A percentile compares a stretch with the other conserved stretches of the same genome.
Conservation (phyloP, 1,140 invertebrate species). For the Pseudomyrmex dendroicus region DNA sequence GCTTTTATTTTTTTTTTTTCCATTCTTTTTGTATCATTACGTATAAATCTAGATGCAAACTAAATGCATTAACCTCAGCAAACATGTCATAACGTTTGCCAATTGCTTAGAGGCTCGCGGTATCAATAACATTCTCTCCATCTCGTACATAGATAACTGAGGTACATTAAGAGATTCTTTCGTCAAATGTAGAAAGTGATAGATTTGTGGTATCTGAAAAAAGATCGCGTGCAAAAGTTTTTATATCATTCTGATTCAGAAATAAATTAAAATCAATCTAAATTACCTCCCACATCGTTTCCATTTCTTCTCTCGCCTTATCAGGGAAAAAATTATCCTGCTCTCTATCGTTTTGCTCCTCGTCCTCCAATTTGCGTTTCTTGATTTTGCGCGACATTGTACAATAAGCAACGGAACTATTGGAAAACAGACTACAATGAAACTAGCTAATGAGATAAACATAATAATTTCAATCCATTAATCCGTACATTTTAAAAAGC, state of each 20-base stretch:
- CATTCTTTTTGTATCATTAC: background rate
- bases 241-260: background rate
- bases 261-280: background rate
- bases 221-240: background rate
- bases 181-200: constrained; percentile 86
- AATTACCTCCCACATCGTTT: constrained; percentile 82
- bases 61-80: constrained; percentile 82
- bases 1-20: background rate
- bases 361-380: constrained; percentile 72
- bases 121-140: constrained; percentile 87
- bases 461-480: background rate
- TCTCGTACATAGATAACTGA: constrained; percentile 87
- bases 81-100: constrained; percentile 86
- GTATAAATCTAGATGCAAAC: background rate
- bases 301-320: constrained; percentile 75
- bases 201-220: constrained; percentile 85
- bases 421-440: constrained; percentile 3
- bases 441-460: background rate
- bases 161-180: constrained; percentile 83
- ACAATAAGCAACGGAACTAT: constrained; percentile 21
- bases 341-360: constrained; percentile 76
- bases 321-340: constrained; percentile 76
- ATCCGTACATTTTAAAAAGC: background rate
- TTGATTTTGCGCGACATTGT: constrained; percentile 73
- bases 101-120: constrained; percentile 86